Evolutionary conservation across 2,113 vertebrate species (phyloP).

Genomic region (Callithrix jacchus): DNA sequence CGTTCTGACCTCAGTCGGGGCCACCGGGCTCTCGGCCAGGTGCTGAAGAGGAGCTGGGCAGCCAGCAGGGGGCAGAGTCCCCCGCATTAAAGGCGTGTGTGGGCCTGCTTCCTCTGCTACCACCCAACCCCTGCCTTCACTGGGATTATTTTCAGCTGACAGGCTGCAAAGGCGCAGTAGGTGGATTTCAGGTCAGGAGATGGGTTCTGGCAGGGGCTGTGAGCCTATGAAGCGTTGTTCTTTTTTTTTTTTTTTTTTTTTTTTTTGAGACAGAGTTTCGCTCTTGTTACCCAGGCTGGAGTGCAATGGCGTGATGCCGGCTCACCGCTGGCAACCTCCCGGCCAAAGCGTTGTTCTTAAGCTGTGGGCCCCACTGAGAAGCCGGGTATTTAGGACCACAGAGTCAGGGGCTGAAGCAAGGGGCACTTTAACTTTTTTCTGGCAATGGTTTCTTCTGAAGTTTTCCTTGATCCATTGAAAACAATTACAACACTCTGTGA

Average conservation of each 20-base stretch:
- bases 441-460: neutral
- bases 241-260: neutral
- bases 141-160: conserved; percentile 62
- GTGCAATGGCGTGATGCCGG: too few relatives aligned
- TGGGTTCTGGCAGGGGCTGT: neutral
- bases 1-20: neutral
- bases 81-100: neutral
- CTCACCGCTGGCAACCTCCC: too few relatives aligned
- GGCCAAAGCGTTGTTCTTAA: neutral
- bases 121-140: neutral
- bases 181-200: conserved; percentile 50
- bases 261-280: too few relatives aligned
- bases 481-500: neutral
- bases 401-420: neutral
- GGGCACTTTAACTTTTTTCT: neutral
- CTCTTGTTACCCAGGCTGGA: too few relatives aligned
- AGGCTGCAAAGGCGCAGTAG: conserved; percentile 63
- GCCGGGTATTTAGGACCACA: neutral
- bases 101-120: neutral
- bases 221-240: neutral
- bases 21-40: neutral
- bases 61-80: conserved; percentile 66
- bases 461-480: neutral
- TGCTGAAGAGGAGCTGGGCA: neutral
- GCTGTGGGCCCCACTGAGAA: neutral